These are phyloP conservation scores for Itoplectis maculator DNA, from an alignment of 2,888 invertebrate species.

Conservation along the genomic window DNA sequence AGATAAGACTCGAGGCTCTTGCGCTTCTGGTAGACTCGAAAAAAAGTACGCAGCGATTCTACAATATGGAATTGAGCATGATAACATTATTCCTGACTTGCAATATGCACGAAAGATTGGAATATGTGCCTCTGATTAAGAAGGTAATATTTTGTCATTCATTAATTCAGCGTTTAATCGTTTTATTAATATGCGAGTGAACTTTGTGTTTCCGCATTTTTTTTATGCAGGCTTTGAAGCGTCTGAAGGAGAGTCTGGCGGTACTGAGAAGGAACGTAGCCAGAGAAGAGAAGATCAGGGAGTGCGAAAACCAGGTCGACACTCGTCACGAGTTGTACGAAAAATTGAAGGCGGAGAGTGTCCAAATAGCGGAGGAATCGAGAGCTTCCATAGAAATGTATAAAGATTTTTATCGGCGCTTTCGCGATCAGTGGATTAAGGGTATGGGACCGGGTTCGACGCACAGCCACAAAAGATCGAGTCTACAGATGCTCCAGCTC, in stretches of 20 bases:
- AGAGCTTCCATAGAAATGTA: constrained; percentile 82
- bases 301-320: constrained; percentile 61
- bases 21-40: constrained; percentile 90
- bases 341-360: constrained; percentile 51
- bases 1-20: constrained; percentile 90
- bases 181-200: neutral
- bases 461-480: constrained; percentile 87
- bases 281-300: constrained; percentile 71
- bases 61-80: constrained; percentile 87
- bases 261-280: constrained; percentile 73
- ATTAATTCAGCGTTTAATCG: neutral
- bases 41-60: constrained; percentile 89
- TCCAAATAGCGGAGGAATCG: constrained; percentile 75
- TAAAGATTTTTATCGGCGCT: constrained; percentile 84
- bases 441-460: constrained; percentile 88
- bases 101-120: constrained; percentile 90
- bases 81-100: constrained; percentile 88
- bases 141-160: constrained; percentile 86
- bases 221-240: constrained; percentile 81
- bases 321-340: constrained; percentile 56
- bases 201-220: neutral
- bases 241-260: constrained; percentile 85
- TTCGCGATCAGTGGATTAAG: constrained; percentile 86
- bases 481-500: constrained; percentile 86
- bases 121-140: constrained; percentile 89